These are phyloP conservation scores for Machaerirhynchus nigripectus DNA, from an alignment of 2,113 vertebrate species.

Conservation along the genomic window DNA sequence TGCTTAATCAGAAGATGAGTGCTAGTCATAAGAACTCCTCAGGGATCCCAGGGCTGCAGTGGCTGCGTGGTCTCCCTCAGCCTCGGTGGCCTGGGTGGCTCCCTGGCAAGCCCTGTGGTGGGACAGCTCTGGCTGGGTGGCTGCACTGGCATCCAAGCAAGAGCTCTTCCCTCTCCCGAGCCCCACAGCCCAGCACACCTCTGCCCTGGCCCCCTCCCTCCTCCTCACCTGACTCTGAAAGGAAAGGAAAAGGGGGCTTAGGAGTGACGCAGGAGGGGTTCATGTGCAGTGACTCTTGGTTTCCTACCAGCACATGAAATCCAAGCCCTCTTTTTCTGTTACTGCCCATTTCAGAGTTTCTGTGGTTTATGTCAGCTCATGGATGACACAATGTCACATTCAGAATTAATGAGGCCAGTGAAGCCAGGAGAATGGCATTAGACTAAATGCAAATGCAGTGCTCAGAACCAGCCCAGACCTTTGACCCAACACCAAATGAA, in stretches of 20 bases:
- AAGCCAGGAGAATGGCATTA: neutral
- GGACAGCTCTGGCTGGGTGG: neutral
- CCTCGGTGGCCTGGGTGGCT: neutral
- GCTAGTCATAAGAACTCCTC: neutral
- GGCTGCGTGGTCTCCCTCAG: neutral
- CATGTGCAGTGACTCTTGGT: neutral
- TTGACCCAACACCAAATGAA: conserved; percentile 13
- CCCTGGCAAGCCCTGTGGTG: neutral
- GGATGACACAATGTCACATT: conserved; percentile 36
- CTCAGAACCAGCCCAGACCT: neutral
- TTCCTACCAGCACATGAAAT: neutral
- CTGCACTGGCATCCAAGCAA: neutral
- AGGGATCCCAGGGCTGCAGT: neutral
- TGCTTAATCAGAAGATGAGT: neutral
- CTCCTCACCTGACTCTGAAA: neutral
- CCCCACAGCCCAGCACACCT: neutral
- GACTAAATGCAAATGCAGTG: conserved; percentile 38
- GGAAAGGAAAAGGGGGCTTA: neutral
- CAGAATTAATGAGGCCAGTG: conserved; percentile 19
- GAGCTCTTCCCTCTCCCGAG: neutral
- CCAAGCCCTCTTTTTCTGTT: neutral
- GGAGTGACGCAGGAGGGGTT: neutral
- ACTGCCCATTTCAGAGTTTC: neutral
- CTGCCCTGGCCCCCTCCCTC: neutral
- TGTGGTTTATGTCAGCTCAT: conserved; percentile 13